Evolutionary conservation across 2,888 invertebrate genomes (phyloP).

Genomic region (Lepidocyrtoides sp.): DNA sequence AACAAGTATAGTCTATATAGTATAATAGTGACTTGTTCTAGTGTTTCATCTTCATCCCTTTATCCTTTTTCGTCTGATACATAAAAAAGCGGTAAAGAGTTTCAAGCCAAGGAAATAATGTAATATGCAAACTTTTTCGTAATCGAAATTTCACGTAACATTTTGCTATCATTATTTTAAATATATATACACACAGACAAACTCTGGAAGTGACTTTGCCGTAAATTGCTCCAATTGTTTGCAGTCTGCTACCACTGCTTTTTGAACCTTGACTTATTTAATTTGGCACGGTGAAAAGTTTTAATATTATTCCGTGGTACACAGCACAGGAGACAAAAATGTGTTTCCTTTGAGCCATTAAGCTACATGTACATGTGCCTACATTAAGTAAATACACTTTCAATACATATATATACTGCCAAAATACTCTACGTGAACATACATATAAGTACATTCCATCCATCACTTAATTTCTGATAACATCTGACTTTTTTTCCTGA

Average conservation of each 20-base stretch:
- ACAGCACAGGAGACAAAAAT: neutral
- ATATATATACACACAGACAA: neutral
- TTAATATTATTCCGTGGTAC: neutral
- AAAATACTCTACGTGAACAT: neutral
- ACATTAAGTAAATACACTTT: too few species aligned
- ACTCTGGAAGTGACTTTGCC: neutral
- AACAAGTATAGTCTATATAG: neutral
- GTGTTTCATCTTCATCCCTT: neutral
- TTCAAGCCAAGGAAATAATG: neutral
- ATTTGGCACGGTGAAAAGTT: constrained; percentile 68
- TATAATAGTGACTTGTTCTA: neutral
- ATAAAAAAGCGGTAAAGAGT: constrained; percentile 35
- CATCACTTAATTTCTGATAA: neutral
- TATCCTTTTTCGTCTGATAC: neutral
- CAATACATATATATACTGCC: neutral
- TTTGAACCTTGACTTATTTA: constrained; percentile 72
- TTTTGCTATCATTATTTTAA: neutral
- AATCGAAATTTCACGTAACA: neutral
- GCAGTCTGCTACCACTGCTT: constrained; percentile 11
- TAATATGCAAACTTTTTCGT: constrained; percentile 37
- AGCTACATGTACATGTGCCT: neutral
- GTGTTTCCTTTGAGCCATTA: constrained; percentile 5
- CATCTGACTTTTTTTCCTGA: neutral
- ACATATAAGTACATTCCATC: neutral
- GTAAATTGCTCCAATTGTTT: constrained; percentile 44